Base-by-base conservation (phyloP, 2,113 vertebrate species). In the Forbesichthys agassizii region DNA sequence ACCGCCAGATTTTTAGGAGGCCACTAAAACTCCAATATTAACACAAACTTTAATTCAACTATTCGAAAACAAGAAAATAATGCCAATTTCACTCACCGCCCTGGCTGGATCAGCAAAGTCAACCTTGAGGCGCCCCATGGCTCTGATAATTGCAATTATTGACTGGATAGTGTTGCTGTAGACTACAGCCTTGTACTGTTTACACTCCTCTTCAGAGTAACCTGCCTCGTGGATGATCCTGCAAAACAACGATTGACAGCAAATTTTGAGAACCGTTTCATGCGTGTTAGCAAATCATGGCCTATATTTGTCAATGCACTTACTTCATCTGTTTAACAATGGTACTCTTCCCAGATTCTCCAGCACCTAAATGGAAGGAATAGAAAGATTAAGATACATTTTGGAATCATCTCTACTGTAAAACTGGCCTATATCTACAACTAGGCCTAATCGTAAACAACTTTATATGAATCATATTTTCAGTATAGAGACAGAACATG, bases 261-360 rank as follows among this genome's bases (percentile, higher is more conserved):
- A 20, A 11, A 64, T 8, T 36, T 84, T 7, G 74, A 27, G 56
- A 51, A 52, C 6, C 1, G 12, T 10, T 66, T 14, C 8, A 36
- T 18, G 9, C 5, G 42, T 5, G 14, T 3, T 36, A 42, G 11
- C 58, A 4, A 14, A 42, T 11, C 6, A 20, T 51, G n/a, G n/a
- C 16, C 14, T 18, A 63, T 7, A 20, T 47, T 9, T 18, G 27
- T 33, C 16, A 56, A 16, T 53, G 27, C 33, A 94, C 97, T 96
- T 94, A 99, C 97, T 99, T 99, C 97, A 99, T 99, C 86, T 99
- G 97, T 90, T 99, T 99, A 58, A 99, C 97, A 90, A 99, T 99
- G 61, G 97, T 99, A 83, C 97, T 99, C 90, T 99, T 99, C 3
- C 97, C 97, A 2, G 97, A 99, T 87, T 99, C 97, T 33, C 97